Evolutionary conservation across 2,888 invertebrate species (phyloP).

Genomic region (Pterostichus niger): DNA sequence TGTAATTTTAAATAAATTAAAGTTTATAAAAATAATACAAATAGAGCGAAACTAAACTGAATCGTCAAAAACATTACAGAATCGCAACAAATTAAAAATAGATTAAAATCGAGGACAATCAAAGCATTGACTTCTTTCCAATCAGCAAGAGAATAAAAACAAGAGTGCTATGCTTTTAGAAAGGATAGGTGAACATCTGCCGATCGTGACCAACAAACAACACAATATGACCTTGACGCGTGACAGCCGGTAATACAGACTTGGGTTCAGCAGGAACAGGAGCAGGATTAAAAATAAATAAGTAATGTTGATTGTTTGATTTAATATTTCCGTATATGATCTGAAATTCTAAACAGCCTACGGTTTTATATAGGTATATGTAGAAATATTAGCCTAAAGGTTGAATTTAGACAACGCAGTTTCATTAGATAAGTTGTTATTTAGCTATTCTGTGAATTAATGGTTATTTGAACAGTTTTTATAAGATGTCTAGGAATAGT

Average conservation of each 20-base stretch:
- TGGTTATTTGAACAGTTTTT: too few species aligned
- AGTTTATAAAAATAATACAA: not conserved
- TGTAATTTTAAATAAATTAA: not conserved
- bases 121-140: slow-evolving; percentile 45
- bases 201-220: slow-evolving; percentile 49
- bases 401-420: too few species aligned
- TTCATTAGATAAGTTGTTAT: too few species aligned
- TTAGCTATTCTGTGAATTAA: too few species aligned
- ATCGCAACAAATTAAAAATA: slow-evolving; percentile 47
- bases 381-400: too few species aligned
- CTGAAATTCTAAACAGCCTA: too few species aligned
- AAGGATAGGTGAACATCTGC: slow-evolving; percentile 59
- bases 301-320: too few species aligned
- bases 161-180: slow-evolving; percentile 54
- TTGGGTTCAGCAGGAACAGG: not conserved
- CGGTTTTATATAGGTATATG: too few species aligned
- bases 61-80: slow-evolving; percentile 8
- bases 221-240: slow-evolving; percentile 49
- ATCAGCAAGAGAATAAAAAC: slow-evolving; percentile 18
- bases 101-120: slow-evolving; percentile 58
- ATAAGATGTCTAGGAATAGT: too few species aligned
- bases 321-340: too few species aligned
- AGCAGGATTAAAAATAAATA: not conserved
- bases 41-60: not conserved
- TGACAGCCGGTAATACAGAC: slow-evolving; percentile 29